Evolutionary conservation across 2,797 vertebrate genomes (phyloP).

Genomic region (Bradypodion ventrale): DNA sequence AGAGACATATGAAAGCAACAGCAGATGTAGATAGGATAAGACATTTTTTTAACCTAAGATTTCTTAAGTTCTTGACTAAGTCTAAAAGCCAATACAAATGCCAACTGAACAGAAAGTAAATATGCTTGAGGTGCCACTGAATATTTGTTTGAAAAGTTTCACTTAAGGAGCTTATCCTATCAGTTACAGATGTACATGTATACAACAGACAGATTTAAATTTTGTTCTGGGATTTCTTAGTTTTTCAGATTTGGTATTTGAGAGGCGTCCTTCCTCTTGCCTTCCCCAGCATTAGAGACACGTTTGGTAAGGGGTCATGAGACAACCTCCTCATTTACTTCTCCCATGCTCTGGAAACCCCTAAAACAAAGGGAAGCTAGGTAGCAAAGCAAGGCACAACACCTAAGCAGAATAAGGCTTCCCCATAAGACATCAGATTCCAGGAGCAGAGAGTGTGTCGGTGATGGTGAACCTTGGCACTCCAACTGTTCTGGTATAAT

Average conservation of each 20-base stretch:
- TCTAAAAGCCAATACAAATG: background rate
- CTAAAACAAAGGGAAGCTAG: background rate
- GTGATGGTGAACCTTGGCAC: too few relatives aligned
- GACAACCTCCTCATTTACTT: background rate
- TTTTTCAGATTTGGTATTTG: background rate
- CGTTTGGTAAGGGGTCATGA: background rate
- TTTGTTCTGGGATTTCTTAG: too few relatives aligned
- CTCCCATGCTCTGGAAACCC: background rate
- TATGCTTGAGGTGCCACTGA: too few relatives aligned
- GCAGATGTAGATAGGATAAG: background rate
- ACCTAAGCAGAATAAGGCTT: too few relatives aligned
- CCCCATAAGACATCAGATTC: too few relatives aligned
- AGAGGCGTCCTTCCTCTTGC: too few relatives aligned
- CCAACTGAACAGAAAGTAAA: background rate
- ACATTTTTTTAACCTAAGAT: background rate
- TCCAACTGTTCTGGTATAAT: too few relatives aligned
- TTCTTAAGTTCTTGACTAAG: background rate
- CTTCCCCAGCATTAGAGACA: background rate
- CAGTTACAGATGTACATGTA: too few relatives aligned
- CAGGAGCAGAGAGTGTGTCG: too few relatives aligned
- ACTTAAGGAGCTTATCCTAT: too few relatives aligned
- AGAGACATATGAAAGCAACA: background rate
- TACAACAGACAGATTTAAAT: too few relatives aligned
- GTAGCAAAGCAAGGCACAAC: too few relatives aligned
- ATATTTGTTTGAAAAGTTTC: background rate